These are phyloP conservation scores for Sanderia malayensis DNA, from an alignment of 30 jellyfish, hydroid and myxozoan species.

Conservation along the genomic window DNA sequence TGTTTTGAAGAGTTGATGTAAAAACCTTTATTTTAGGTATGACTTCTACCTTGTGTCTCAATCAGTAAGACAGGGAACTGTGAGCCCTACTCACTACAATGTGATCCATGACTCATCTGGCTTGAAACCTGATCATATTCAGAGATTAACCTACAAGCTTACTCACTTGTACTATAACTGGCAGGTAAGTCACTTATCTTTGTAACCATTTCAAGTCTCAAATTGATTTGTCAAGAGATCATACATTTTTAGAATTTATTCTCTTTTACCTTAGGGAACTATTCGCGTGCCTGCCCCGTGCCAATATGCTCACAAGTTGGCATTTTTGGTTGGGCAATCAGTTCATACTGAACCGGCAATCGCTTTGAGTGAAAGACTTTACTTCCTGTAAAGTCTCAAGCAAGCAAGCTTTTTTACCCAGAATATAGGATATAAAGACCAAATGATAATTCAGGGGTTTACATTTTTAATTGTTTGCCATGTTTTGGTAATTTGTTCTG, in stretches of 20 bases:
- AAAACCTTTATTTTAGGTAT: constrained; percentile 37
- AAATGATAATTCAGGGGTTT: neutral
- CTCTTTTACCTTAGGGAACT: constrained; percentile 79
- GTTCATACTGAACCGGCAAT: constrained; percentile 81
- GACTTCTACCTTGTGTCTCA: constrained; percentile 97
- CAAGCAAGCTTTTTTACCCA: neutral
- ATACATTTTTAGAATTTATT: too few relatives aligned
- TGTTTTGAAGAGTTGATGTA: too few relatives aligned
- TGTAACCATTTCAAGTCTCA: too few relatives aligned
- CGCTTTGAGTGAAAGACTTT: constrained; percentile 89
- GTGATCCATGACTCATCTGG: constrained; percentile 82
- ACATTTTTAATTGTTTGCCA: neutral
- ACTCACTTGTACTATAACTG: constrained; percentile 96
- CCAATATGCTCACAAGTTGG: constrained; percentile 98
- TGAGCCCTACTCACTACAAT: constrained; percentile 93
- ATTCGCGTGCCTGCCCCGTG: constrained; percentile 99
- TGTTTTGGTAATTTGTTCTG: neutral
- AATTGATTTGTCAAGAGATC: too few relatives aligned
- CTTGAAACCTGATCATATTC: constrained; percentile 94
- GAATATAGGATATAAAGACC: neutral
- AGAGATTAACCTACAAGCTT: constrained; percentile 90
- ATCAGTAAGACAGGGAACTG: constrained; percentile 99
- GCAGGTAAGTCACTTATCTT: constrained; percentile 76
- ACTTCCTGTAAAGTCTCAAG: constrained; percentile 65
- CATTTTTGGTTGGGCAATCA: constrained; percentile 96